Evolutionary conservation across 1,140 invertebrate genomes (phyloP).

Genomic region (Luehdorfia chinensis): DNA sequence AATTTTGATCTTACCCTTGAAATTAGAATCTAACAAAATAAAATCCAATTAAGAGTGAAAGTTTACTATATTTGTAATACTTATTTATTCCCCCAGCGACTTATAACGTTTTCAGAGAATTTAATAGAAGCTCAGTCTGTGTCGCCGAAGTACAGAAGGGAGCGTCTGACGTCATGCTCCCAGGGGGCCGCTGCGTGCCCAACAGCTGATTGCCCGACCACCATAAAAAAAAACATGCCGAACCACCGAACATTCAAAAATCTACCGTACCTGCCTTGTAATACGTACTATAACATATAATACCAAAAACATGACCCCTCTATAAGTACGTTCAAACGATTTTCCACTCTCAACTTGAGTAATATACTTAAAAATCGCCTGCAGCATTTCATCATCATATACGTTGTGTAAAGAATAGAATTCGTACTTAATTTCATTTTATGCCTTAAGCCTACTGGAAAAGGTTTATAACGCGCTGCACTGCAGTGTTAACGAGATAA

Average conservation of each 20-base stretch:
- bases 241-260: conserved; percentile 27
- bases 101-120: conserved; percentile 47
- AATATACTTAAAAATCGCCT: conserved; percentile 40
- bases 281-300: conserved; percentile 22
- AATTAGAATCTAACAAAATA: too few relatives aligned
- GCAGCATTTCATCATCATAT: conserved; percentile 28
- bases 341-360: conserved; percentile 32
- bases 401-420: conserved; percentile 55
- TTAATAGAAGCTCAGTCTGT: conserved; percentile 50
- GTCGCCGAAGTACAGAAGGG: conserved; percentile 40
- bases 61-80: too few relatives aligned
- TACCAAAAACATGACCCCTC: conserved; percentile 42
- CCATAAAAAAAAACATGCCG: conserved; percentile 66
- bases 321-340: conserved; percentile 33
- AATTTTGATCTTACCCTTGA: too few relatives aligned
- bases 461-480: conserved; percentile 25
- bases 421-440: conserved; percentile 24
- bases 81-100: conserved; percentile 12
- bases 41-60: too few relatives aligned
- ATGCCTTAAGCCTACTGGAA: conserved; percentile 17
- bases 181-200: conserved; percentile 61
- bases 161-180: conserved; percentile 61
- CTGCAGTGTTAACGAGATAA: conserved; percentile 57
- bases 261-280: conserved; percentile 21
- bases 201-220: conserved; percentile 72